Evolutionary conservation across 2,113 vertebrate species (phyloP).

Genomic region (Onychostoma macrolepis): DNA sequence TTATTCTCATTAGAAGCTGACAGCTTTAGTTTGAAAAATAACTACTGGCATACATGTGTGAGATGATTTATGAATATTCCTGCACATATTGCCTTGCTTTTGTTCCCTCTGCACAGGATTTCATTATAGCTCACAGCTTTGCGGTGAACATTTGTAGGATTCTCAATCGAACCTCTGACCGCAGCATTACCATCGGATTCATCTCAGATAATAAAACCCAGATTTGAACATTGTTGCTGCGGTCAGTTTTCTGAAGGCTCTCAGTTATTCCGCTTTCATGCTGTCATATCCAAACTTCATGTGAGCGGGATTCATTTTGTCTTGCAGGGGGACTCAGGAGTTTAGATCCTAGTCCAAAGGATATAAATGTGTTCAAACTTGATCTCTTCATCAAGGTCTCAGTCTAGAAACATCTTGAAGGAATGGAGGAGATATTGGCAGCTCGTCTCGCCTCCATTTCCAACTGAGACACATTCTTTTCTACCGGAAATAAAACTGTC

Average conservation of each 20-base stretch:
- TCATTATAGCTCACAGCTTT: constrained; percentile 22
- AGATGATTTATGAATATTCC: constrained; percentile 36
- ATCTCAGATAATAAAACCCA: constrained; percentile 31
- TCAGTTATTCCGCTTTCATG: not conserved
- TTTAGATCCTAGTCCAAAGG: constrained; percentile 1
- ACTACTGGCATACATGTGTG: not conserved
- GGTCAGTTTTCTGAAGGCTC: not conserved
- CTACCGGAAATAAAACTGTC: constrained; percentile 12
- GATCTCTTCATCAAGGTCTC: constrained; percentile 16
- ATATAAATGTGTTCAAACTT: not conserved
- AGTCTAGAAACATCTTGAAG: constrained; percentile 12
- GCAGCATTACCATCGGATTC: constrained; percentile 35
- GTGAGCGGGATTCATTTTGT: not conserved
- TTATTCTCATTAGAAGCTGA: constrained; percentile 3
- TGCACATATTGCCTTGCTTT: constrained; percentile 30
- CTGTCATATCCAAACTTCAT: constrained; percentile 11
- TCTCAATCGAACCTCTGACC: constrained; percentile 24
- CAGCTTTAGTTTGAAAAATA: constrained; percentile 12
- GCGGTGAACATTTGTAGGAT: constrained; percentile 19
- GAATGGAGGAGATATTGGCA: not conserved
- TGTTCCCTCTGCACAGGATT: not conserved
- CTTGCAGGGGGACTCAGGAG: not conserved
- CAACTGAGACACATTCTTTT: constrained; percentile 19
- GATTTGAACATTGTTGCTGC: constrained; percentile 22
- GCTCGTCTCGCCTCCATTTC: not conserved